phyloP scores from a whole-genome alignment of 2,113 vertebrate genomes.

The Cathartes aura region DNA sequence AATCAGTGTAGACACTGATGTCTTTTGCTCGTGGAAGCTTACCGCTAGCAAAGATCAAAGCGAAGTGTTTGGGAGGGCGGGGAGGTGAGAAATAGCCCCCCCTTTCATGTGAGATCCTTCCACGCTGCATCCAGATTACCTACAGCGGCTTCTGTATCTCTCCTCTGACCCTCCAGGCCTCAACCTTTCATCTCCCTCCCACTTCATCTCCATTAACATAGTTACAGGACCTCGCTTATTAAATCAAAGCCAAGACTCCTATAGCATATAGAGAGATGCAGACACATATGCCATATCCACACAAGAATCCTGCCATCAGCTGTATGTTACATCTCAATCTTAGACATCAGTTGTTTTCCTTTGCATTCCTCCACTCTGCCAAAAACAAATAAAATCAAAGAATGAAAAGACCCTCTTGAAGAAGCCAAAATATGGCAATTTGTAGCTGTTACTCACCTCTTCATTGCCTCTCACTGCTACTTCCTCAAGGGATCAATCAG shows the following conservation, averaged over 20 bases:
- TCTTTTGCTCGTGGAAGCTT: not conserved
- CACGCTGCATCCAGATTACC: not conserved
- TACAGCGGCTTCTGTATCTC: not conserved
- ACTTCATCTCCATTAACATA: not conserved
- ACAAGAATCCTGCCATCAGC: not conserved
- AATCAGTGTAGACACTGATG: not conserved
- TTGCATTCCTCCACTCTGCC: not conserved
- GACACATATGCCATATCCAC: not conserved
- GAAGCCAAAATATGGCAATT: not conserved
- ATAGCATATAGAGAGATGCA: not conserved
- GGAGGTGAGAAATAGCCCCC: not conserved
- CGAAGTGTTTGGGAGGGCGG: not conserved
- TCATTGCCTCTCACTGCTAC: not conserved
- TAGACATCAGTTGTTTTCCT: constrained; percentile 21
- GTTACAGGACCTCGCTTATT: not conserved
- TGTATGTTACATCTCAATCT: not conserved
- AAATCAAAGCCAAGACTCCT: not conserved
- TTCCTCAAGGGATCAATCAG: not conserved
- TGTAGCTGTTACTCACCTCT: not conserved
- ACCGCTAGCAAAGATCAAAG: not conserved
- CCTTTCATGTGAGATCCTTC: not conserved
- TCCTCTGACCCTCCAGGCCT: not conserved
- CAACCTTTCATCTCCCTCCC: not conserved
- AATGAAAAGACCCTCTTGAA: not conserved
- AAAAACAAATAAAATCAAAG: constrained; percentile 31